phyloP scores from a whole-genome alignment of 2,888 invertebrate species.

The Apodemia hepburni region DNA sequence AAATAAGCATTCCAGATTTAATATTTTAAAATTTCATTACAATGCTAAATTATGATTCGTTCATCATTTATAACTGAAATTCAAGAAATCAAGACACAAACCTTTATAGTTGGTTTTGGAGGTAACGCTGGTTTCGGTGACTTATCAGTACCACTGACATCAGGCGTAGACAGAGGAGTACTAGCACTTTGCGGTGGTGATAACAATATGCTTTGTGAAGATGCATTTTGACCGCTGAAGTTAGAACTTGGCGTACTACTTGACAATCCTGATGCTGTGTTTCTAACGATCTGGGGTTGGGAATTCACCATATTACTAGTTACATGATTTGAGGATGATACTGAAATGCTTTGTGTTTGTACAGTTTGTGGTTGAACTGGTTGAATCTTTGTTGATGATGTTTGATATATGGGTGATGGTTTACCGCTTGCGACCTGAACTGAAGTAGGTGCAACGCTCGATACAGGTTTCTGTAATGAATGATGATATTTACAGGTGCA shows the following conservation, averaged over 20 bases:
- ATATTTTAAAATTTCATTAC: no score
- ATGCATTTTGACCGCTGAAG: conserved; percentile 59
- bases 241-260: conserved; percentile 69
- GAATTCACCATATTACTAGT: conserved; percentile 66
- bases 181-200: conserved; percentile 83
- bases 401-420: conserved; percentile 89
- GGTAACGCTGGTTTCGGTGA: conserved; percentile 88
- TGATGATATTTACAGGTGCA: conserved; percentile 66
- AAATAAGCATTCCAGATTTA: no score
- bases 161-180: conserved; percentile 79
- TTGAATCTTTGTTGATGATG: conserved; percentile 89
- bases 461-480: conserved; percentile 89
- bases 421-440: conserved; percentile 83
- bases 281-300: conserved; percentile 76
- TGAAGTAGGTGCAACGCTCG: conserved; percentile 91
- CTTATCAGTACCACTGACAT: conserved; percentile 74
- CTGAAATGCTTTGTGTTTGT: conserved; percentile 62
- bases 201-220: conserved; percentile 67
- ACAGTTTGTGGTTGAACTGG: conserved; percentile 89
- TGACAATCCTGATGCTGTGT: conserved; percentile 72
- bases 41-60: not conserved
- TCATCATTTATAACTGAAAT: no score
- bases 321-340: conserved; percentile 63
- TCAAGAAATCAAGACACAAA: conserved; percentile 36
- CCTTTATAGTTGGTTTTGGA: conserved; percentile 88